These are phyloP conservation scores for Apteryx mantelli DNA, from an alignment of 2,113 vertebrate genomes.

Conservation along the genomic window DNA sequence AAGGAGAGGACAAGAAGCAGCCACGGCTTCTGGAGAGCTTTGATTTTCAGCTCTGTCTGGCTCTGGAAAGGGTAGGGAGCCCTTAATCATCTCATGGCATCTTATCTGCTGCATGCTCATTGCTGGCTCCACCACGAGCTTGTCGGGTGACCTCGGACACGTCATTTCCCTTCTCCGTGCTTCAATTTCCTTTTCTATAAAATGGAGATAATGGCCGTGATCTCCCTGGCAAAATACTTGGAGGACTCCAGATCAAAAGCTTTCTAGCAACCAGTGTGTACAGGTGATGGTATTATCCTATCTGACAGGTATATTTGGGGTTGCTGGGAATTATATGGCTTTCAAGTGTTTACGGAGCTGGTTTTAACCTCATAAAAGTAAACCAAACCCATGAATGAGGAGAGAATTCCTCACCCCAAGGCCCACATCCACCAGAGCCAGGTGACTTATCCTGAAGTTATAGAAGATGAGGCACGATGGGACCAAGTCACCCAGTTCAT, in stretches of 20 bases:
- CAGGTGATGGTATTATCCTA: not conserved
- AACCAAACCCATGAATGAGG: not conserved
- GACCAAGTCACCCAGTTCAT: not conserved
- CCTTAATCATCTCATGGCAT: not conserved
- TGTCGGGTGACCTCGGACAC: accelerated
- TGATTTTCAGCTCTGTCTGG: not conserved
- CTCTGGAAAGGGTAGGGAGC: not conserved
- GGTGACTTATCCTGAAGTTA: not conserved
- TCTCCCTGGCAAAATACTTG: not conserved
- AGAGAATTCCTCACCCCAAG: not conserved
- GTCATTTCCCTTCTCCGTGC: not conserved
- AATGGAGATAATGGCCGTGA: not conserved
- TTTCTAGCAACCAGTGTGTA: accelerated
- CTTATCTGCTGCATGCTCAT: not conserved
- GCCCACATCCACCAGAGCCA: not conserved
- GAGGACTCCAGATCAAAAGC: not conserved
- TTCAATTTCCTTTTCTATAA: not conserved
- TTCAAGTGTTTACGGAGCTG: not conserved
- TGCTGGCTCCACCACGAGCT: not conserved
- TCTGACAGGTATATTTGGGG: not conserved
- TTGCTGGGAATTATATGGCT: not conserved
- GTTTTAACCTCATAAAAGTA: not conserved
- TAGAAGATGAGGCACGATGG: not conserved
- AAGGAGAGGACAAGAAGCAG: not conserved
- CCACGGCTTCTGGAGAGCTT: not conserved